Base-by-base conservation (phyloP, 2,888 invertebrate genomes). In the Leptinotarsa tumamoca region DNA sequence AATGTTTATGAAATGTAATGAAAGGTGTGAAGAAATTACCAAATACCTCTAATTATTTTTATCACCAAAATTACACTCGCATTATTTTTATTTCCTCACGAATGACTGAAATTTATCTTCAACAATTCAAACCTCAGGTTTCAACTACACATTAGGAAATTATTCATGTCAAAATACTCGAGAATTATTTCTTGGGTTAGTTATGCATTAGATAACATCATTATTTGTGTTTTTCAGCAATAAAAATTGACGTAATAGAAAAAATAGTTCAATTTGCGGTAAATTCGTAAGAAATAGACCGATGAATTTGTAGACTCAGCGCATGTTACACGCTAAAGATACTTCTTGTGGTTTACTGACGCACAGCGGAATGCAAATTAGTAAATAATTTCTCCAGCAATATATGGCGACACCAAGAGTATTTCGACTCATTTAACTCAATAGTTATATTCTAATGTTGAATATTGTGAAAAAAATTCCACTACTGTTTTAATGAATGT, bases 281-380 rank as follows among this genome's bases (percentile, higher is more conserved):
- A 49, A 63, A 72, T 67, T 50, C 72, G 43, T 52, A 54, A 49
- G 67, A 72, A 72, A 52, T 18, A 72, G 72, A 72, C 54, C 72
- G 72, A 49, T 67, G 54, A 66, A 67, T 67, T 67, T 49, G 67
- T 67, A 33, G 4, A 17, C 15, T 51, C 21, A 15, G 51, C n/a
- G 33, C 18, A 66, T 33, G 17, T 27, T 68, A 18, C 18, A 69
- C 69, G n/a, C 10, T 27, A 63, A 33, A 23, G 27, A 10, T 63
- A 63, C 43, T 63, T 43, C n/a, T 58, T 58, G 56, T 56, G 70
- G 70, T 70, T 63, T 4, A 33, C 63, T 63, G 33, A 63, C 33
- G 63, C 18, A 17, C 33, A 33, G 14, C 43, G n/a, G n/a, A 68
- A 68, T 27, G 27, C 27, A 18, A 54, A 56, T 56, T 49, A 49